Evolutionary conservation across 35 echinoderm and acorn worm species (phyloP).

Genomic region (Diadema setosum): DNA sequence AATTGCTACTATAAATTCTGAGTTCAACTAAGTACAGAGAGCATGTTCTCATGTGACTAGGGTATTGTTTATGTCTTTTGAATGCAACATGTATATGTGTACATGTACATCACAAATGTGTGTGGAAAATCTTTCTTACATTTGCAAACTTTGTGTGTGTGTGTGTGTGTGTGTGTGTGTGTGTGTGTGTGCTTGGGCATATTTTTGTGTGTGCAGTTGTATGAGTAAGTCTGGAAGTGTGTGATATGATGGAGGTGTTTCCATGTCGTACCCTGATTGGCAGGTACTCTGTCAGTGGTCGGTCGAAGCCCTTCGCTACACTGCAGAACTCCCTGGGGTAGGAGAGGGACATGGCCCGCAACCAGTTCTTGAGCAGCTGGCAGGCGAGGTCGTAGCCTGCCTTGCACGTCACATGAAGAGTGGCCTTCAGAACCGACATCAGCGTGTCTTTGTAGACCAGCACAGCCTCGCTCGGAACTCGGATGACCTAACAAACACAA

Average conservation of each 20-base stretch:
- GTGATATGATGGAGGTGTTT: neutral
- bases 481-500: slow-evolving; percentile 53
- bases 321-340: slow-evolving; percentile 87
- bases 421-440: slow-evolving; percentile 62
- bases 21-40: no score
- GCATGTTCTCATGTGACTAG: no score
- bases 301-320: slow-evolving; percentile 65
- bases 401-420: slow-evolving; percentile 85
- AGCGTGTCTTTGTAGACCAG: slow-evolving; percentile 63
- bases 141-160: no score
- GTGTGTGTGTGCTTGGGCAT: no score
- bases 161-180: no score
- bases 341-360: slow-evolving; percentile 35
- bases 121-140: no score
- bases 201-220: no score
- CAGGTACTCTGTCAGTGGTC: slow-evolving; percentile 85
- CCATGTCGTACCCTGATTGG: slow-evolving; percentile 77
- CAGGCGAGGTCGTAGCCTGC: slow-evolving; percentile 80
- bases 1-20: no score
- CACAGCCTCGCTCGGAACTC: slow-evolving; percentile 49
- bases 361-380: slow-evolving; percentile 63
- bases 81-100: no score
- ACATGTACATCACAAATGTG: no score
- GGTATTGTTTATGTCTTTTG: no score
- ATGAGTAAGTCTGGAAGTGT: neutral